Evolutionary conservation across 2,797 vertebrate genomes (phyloP), one percentile per base, ranked within the genome.

Genomic region (Lagorchestes hirsutus): DNA sequence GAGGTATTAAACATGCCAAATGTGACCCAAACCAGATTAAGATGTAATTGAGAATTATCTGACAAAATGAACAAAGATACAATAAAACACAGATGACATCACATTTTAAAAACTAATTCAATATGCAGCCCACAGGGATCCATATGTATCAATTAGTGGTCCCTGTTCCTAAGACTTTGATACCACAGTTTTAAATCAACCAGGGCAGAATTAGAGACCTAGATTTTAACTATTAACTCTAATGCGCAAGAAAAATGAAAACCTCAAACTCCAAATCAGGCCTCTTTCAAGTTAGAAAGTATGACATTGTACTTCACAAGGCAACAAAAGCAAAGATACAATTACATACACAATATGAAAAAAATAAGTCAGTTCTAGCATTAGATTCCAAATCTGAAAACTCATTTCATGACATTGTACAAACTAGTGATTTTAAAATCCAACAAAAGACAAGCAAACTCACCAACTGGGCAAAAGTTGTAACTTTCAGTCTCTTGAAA

Each of bases 381-480:
- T 82, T 34, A 34, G 87, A 54, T 57, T 50, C 56, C 40, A 91
- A 92, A 91, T 62, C 92, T 90, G 91, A 92, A 95, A 92, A 50
- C 31, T 93, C 1, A 87, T 91, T 90, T 55, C 2, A 34, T 0
- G 67, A 82, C 93, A 27, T 40, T 90, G 62, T 12, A 93, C 40
- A 67, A 34, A 91, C n/a, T 1, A 46, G 90, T 82, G 27, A 92
- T 58, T 67, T 9, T 90, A 91, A 90, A 92, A 29, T 54, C 1
- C 46, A 57, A 2, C 0, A 92, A 8, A 56, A 93, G 90, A 92
- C 27, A 92, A 27, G 5, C 59, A 12, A 92, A 98, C 99, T 31
- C 98, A 99, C 99, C 99, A 99, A 5, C 18, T 99, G 99, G 95
- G 99, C 99, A 98, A 99, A 99, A 11, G 99, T 99, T 0, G 99